Evolutionary conservation across 2,888 invertebrate genomes (phyloP), one percentile per base, ranked within the genome.

Genomic region (Patella caerulea): DNA sequence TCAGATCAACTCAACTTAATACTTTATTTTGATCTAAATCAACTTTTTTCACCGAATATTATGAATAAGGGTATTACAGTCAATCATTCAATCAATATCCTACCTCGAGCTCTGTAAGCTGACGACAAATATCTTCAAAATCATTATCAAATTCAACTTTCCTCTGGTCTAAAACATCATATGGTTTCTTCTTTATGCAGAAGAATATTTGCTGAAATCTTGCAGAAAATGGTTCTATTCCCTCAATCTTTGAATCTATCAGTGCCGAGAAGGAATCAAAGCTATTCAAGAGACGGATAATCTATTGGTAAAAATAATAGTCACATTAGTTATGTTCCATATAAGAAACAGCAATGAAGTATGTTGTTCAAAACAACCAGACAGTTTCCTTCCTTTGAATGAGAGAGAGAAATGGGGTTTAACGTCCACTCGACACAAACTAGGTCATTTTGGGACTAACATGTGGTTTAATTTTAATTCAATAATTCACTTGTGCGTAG

Each of bases 111-210:
- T 94, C 94, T 3, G 93, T 94, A 0, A 96, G 94, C 75, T 93
- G 93, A 81, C 94, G 94, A 83, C 94, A 94, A 87, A 96, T 97
- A 14, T 93, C 93, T 78, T 94, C 94, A 89, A 94, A 97, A 90
- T 97, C 96, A 72, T 93, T 93, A 86, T 96, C 95, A 88, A 97
- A 97, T 86, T 94, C 94, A 0, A 92, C 91, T 85, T 94, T 94
- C 86, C 96, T 94, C 89, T 96, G 96, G 91, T 97, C 95, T 69
- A 97, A 91, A 0, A 96, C 94, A 91, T 97, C 96, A 85, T 96
- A 96, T 0, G 94, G 93, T 89, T 96, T 95, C 2, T 94, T 92
- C 7, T 95, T 94, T 74, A 97, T 95, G 34, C 93, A 93, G 79
- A 94, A 93, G 82, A 94, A 94, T 5, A 95, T 93, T 65, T 93